Evolutionary conservation across 2,888 invertebrate species (phyloP).

Genomic region (Vanessa cardui): DNA sequence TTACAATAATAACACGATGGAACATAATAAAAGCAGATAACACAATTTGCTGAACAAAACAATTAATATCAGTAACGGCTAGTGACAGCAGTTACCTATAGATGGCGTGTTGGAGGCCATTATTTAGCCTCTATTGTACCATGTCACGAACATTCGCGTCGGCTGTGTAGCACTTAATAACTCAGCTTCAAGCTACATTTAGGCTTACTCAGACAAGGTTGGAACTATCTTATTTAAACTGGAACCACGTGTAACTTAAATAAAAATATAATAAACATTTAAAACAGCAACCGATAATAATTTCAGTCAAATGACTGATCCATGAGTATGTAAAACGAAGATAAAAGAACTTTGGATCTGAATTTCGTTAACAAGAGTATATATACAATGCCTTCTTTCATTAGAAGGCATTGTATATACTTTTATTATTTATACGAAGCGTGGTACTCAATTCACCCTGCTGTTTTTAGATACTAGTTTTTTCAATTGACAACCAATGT

Average conservation of each 20-base stretch:
- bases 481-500: too few species aligned
- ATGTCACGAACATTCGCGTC: conserved; percentile 31
- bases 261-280: not conserved
- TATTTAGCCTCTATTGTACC: conserved; percentile 31
- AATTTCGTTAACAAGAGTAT: too few species aligned
- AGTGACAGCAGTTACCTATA: conserved; percentile 28
- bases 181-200: conserved; percentile 27
- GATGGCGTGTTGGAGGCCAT: conserved; percentile 34
- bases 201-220: conserved; percentile 21
- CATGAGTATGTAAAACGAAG: too few species aligned
- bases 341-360: too few species aligned
- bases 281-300: not conserved
- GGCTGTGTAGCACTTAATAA: conserved; percentile 24
- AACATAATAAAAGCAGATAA: not conserved
- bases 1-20: conserved; percentile 3
- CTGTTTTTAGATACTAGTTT: too few species aligned
- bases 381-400: too few species aligned
- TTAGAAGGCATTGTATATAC: too few species aligned
- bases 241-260: not conserved
- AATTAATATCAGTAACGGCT: conserved; percentile 24
- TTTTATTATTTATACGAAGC: too few species aligned
- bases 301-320: not conserved
- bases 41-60: conserved; percentile 13
- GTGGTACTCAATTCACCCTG: too few species aligned
- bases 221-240: conserved; percentile 17